Base-by-base conservation (phyloP, 2,113 vertebrate species). In the Charina bottae region DNA sequence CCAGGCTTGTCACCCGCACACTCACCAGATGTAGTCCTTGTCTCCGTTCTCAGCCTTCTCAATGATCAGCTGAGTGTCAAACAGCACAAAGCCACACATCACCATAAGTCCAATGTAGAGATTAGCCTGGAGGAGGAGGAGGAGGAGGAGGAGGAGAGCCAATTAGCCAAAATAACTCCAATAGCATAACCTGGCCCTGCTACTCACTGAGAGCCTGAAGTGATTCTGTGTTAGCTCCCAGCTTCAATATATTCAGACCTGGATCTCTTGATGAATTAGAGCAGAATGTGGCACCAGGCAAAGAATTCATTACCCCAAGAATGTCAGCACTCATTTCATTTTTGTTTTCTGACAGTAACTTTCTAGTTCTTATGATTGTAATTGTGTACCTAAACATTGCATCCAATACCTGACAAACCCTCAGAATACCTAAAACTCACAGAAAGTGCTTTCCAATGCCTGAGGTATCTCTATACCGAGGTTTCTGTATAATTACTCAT, bases 1-100 rank as follows among this genome's bases (percentile, higher is more conserved):
- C 2, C 11, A 37, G 21, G 13, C 12, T 37, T 3, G 42, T 17
- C 26, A 78, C 24, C 26, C 28, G 21, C 2, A 6, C 28, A 95
- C 98, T 98, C 93, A 99, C 99, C 99, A 99, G 96, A 99, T 98
- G 87, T 99, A 99, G 96, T 99, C 99, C 95, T 99, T 99, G 96
- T 99, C 99, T 90, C 99, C 99, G 4, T 97, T 97, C 96, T 99
- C 99, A 0, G 98, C 99, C 93, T 99, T 99, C 97, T 99, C 99
- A 3, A 99, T 99, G 97, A 99, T 99, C 91, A 99, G 99, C 96
- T 99, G 99, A 58, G 99, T 99, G 98, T 99, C 99, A 26, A 99
- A 99, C 92, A 99, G 98, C 94, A 99, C 99, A 89, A 99, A 99
- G 88, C 99, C 99, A 15, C 99, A 99, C 98, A 99, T 99, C 94